phyloP scores from a whole-genome alignment of 2,113 vertebrate species.

The Gadus chalcogrammus region DNA sequence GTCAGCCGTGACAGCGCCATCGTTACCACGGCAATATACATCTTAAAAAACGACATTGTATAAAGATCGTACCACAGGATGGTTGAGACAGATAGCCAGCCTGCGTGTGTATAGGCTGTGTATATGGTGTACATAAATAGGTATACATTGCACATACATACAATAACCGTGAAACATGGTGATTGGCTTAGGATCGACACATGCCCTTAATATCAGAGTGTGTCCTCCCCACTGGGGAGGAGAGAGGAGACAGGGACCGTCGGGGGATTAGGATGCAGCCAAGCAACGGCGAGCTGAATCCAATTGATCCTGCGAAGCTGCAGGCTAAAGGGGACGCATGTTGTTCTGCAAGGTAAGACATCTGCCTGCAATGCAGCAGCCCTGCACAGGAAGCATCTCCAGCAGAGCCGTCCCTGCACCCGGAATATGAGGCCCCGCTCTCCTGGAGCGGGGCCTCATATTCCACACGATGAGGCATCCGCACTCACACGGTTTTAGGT shows the following conservation, averaged over 20 bases:
- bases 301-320: constrained; percentile 63
- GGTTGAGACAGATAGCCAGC: constrained; percentile 23
- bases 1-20: constrained; percentile 2
- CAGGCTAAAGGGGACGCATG: constrained; percentile 44
- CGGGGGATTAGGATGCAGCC: constrained; percentile 58
- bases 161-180: constrained; percentile 11
- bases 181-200: constrained; percentile 13
- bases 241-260: constrained; percentile 32
- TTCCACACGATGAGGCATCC: no score
- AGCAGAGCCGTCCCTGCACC: constrained; percentile 25
- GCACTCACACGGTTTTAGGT: no score
- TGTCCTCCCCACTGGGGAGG: constrained; percentile 10
- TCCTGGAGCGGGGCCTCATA: neutral
- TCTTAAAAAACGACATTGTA: constrained; percentile 3
- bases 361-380: constrained; percentile 66
- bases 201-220: neutral
- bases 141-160: no score
- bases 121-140: no score
- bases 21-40: constrained; percentile 17
- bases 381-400: constrained; percentile 38
- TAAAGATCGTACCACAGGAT: constrained; percentile 13
- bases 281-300: constrained; percentile 51
- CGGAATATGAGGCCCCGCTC: constrained; percentile 24
- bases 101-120: neutral
- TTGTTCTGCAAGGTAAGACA: constrained; percentile 60